These are phyloP conservation scores for Tokudaia tokunoshimensis DNA, from an alignment of 2,797 vertebrate species.

Conservation along the genomic window DNA sequence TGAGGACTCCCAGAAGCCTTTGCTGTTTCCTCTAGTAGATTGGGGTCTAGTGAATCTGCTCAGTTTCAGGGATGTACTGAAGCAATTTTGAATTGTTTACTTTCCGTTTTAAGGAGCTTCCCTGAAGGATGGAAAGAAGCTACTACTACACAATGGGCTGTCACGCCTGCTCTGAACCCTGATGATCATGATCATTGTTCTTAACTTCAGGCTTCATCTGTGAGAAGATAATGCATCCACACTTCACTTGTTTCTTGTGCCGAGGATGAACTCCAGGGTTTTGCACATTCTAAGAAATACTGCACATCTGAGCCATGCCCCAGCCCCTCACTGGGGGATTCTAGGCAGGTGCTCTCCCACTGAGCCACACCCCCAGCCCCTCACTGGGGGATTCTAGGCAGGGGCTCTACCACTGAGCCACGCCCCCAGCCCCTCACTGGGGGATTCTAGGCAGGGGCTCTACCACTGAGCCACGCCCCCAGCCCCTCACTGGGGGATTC, in stretches of 20 bases:
- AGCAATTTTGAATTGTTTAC: not conserved
- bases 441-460: not conserved
- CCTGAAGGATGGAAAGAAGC: not conserved
- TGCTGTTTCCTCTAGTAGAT: not conserved
- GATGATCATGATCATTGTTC: not conserved
- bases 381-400: not conserved
- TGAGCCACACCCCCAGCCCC: not conserved
- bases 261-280: not conserved
- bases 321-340: not conserved
- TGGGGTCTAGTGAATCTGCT: not conserved
- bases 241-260: not conserved
- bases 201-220: not conserved
- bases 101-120: not conserved
- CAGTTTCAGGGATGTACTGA: not conserved
- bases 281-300: not conserved
- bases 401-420: not conserved
- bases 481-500: not conserved
- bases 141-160: not conserved
- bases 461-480: not conserved
- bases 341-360: not conserved
- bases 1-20: not conserved
- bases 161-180: not conserved
- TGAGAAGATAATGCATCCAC: not conserved
- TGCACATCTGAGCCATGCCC: not conserved
- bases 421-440: not conserved